phyloP scores from a whole-genome alignment of 2,797 vertebrate species.

The Pachyuromys duprasi region DNA sequence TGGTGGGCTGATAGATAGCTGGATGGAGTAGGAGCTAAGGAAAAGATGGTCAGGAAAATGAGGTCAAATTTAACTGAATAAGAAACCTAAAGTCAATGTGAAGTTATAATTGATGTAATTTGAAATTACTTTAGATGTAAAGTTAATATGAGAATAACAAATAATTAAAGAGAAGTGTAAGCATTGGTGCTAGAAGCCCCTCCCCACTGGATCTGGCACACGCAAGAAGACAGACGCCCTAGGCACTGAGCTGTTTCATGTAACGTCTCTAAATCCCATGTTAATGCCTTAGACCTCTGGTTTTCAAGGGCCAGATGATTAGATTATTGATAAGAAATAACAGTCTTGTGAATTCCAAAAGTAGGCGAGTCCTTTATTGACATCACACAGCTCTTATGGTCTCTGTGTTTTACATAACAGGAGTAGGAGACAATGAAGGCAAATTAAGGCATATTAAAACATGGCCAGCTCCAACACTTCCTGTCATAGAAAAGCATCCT shows the following conservation, averaged over 20 bases:
- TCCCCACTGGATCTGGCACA: neutral
- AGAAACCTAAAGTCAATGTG: neutral
- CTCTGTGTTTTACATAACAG: accelerated
- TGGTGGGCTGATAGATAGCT: neutral
- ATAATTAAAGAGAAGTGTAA: neutral
- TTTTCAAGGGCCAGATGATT: neutral
- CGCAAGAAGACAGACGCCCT: neutral
- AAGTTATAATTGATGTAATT: neutral
- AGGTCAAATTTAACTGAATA: neutral
- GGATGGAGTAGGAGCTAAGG: neutral
- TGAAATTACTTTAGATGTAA: neutral
- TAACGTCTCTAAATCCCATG: neutral
- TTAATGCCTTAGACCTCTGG: neutral
- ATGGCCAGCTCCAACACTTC: slow-evolving; percentile 87
- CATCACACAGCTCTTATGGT: neutral
- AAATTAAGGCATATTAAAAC: slow-evolving; percentile 88
- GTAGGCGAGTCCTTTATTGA: slow-evolving; percentile 53
- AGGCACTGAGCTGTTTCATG: accelerated
- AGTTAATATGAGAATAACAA: neutral
- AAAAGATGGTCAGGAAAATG: neutral
- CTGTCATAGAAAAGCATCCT: slow-evolving; percentile 85
- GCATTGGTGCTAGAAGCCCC: neutral
- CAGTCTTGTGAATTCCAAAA: neutral
- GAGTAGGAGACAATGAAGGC: neutral
- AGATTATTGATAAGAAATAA: neutral